Evolutionary conservation across 2,888 invertebrate genomes (phyloP).

Genomic region (Carterocephalus palaemon): DNA sequence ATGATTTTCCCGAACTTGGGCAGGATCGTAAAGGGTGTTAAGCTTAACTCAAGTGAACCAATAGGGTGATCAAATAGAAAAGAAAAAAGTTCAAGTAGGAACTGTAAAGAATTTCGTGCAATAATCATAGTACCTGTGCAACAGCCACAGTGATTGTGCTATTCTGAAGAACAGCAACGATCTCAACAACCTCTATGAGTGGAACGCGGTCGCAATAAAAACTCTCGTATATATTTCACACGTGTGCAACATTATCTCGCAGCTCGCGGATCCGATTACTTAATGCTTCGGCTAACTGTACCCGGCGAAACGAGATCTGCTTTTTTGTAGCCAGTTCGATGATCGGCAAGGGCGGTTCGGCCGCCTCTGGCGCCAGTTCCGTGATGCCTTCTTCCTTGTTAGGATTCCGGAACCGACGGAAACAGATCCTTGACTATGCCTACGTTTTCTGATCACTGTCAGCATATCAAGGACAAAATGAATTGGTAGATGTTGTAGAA

Average conservation of each 20-base stretch:
- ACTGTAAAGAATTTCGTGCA: too few species aligned
- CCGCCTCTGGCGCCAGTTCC: conserved; percentile 48
- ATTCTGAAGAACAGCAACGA: conserved; percentile 12
- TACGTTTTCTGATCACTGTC: too few species aligned
- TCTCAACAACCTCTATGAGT: conserved; percentile 33
- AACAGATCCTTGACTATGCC: too few species aligned
- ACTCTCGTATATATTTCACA: conserved; percentile 77
- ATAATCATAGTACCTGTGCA: too few species aligned
- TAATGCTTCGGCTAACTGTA: conserved; percentile 75
- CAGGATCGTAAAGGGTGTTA: too few species aligned
- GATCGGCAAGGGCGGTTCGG: conserved; percentile 54
- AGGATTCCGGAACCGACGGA: conserved; percentile 15
- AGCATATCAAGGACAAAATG: too few species aligned
- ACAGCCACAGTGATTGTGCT: too few species aligned
- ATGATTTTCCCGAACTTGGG: too few species aligned
- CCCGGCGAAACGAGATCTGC: conserved; percentile 71
- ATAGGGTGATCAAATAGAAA: too few species aligned
- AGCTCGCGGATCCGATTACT: conserved; percentile 75
- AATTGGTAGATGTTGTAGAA: too few species aligned
- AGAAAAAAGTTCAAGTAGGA: too few species aligned
- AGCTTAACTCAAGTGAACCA: too few species aligned
- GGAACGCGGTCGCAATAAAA: conserved; percentile 73
- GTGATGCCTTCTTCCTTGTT: conserved; percentile 29
- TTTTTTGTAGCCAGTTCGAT: conserved; percentile 69
- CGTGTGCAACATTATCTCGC: conserved; percentile 76